Conservation (phyloP, 1,140 invertebrate genomes). For the Drosophila mojavensis region DNA sequence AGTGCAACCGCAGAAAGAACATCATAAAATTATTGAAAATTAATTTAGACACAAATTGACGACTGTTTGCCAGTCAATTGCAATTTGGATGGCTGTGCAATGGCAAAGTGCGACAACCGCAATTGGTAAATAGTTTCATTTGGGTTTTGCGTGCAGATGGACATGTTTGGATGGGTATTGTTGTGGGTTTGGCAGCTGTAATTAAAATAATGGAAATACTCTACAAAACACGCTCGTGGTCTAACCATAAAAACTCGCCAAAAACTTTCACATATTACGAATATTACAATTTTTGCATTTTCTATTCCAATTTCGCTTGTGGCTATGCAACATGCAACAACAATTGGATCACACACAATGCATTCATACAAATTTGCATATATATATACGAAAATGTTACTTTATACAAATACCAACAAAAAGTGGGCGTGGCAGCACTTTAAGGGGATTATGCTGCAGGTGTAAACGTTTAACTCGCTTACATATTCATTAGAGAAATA, state of each 20-base stretch:
- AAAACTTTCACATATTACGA: slow-evolving; percentile 17
- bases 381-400: slow-evolving; percentile 2
- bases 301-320: slow-evolving; percentile 33
- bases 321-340: background rate
- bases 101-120: slow-evolving; percentile 47
- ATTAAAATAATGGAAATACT: slow-evolving; percentile 76
- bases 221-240: slow-evolving; percentile 49
- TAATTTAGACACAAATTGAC: slow-evolving; percentile 62
- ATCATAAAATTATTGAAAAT: slow-evolving; percentile 70
- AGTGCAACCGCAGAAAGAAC: slow-evolving; percentile 37
- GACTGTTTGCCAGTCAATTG: slow-evolving; percentile 6
- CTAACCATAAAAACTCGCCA: slow-evolving; percentile 53
- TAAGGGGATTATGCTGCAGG: background rate
- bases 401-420: slow-evolving; percentile 19
- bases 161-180: background rate
- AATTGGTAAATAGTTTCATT: slow-evolving; percentile 72
- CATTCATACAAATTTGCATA: background rate
- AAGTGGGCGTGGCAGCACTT: background rate
- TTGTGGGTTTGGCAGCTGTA: slow-evolving; percentile 53
- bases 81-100: background rate
- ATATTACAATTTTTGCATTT: slow-evolving; percentile 45
- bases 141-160: background rate
- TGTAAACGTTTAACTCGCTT: background rate
- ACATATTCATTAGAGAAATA: background rate
- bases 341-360: background rate